Evolutionary conservation across 2,888 invertebrate genomes (phyloP).

Genomic region (Blastobasis adustella): DNA sequence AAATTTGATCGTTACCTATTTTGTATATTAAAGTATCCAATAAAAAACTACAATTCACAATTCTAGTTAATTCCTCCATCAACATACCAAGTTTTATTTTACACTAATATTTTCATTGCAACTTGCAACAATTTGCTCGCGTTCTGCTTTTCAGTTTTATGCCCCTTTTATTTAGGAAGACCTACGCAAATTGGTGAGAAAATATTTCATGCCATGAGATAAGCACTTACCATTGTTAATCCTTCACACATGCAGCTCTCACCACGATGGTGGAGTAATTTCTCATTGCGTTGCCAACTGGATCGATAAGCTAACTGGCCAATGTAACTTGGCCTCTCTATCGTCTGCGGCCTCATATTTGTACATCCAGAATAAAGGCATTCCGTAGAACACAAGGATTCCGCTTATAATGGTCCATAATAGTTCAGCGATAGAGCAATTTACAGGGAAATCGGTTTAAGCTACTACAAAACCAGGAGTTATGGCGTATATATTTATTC

Average conservation of each 20-base stretch:
- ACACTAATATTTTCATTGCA: too few species aligned
- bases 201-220: too few species aligned
- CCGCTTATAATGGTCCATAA: conserved; percentile 23
- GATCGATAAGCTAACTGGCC: conserved; percentile 28
- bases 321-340: conserved; percentile 21
- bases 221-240: too few species aligned
- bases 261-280: conserved; percentile 17
- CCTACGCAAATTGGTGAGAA: too few species aligned
- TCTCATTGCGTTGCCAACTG: conserved; percentile 19
- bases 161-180: too few species aligned
- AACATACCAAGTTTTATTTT: too few species aligned
- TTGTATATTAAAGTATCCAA: too few species aligned
- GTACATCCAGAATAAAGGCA: conserved; percentile 11
- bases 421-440: conserved; percentile 26
- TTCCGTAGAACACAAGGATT: conserved; percentile 16
- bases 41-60: too few species aligned
- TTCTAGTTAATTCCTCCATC: too few species aligned
- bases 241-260: conserved; percentile 13
- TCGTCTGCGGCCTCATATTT: conserved; percentile 13
- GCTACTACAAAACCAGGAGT: conserved; percentile 17
- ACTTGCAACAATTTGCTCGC: too few species aligned
- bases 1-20: too few species aligned
- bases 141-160: too few species aligned
- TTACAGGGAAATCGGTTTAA: conserved; percentile 28
- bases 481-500: conserved; percentile 4